Evolutionary conservation across 2,888 invertebrate genomes (phyloP).

Genomic region (Antheraea yamamai): DNA sequence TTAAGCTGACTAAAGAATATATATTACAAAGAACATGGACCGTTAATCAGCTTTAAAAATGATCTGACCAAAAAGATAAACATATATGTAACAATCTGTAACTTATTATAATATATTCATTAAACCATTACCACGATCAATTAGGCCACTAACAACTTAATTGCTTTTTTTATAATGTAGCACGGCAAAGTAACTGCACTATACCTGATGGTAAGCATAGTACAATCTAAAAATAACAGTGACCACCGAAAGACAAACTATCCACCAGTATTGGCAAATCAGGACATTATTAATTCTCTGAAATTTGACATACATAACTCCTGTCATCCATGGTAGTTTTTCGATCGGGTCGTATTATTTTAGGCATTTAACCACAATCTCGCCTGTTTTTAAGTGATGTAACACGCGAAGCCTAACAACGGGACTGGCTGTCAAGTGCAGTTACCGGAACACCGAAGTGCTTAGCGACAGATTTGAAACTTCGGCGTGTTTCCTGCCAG

Average conservation of each 20-base stretch:
- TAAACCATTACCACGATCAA: background rate
- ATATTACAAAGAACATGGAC: no score
- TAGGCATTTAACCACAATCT: background rate
- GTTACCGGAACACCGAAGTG: background rate
- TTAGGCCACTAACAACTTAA: background rate
- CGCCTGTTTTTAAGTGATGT: background rate
- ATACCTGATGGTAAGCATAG: no score
- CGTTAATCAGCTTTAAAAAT: no score
- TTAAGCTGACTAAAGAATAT: no score
- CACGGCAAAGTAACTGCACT: no score
- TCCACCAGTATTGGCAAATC: background rate
- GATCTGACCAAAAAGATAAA: background rate
- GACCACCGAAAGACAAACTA: no score
- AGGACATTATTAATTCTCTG: background rate
- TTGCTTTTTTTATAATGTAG: no score
- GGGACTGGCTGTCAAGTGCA: background rate
- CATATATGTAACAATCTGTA: background rate
- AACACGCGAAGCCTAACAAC: background rate
- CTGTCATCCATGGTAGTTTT: background rate
- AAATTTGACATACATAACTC: background rate
- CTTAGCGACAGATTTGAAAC: background rate
- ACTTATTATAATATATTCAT: background rate
- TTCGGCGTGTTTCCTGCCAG: background rate
- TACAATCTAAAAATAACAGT: no score
- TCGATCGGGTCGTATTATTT: background rate